Evolutionary conservation across 2,888 invertebrate species (phyloP).

Genomic region (Tipula vernalis): DNA sequence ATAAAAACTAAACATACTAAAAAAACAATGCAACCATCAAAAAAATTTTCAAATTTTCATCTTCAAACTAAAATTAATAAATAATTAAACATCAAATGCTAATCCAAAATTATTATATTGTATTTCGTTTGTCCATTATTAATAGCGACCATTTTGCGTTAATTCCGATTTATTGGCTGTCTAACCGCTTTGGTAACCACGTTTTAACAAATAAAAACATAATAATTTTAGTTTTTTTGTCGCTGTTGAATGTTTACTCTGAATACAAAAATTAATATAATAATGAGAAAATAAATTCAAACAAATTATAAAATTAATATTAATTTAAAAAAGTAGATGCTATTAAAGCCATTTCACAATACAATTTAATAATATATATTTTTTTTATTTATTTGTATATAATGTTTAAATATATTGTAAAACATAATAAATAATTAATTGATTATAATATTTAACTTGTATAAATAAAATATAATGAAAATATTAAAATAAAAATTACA

Average conservation of each 20-base stretch:
- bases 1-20: background rate
- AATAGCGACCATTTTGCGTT: background rate
- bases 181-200: background rate
- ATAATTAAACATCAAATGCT: background rate
- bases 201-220: background rate
- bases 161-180: background rate
- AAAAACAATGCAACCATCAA: background rate
- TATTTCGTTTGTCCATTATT: background rate
- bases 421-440: background rate
- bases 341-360: conserved; percentile 11
- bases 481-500: background rate
- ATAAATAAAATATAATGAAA: background rate
- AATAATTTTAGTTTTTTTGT: background rate
- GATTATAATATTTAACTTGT: background rate
- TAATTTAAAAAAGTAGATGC: background rate
- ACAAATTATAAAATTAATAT: background rate
- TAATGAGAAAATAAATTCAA: background rate
- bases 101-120: background rate
- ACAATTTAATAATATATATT: conserved; percentile 10
- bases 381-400: background rate
- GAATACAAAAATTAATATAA: background rate
- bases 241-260: background rate
- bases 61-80: background rate
- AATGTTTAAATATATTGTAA: background rate
- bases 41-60: background rate